Base-by-base conservation (phyloP, 2,113 vertebrate species). In the Erythrolamprus reginae region DNA sequence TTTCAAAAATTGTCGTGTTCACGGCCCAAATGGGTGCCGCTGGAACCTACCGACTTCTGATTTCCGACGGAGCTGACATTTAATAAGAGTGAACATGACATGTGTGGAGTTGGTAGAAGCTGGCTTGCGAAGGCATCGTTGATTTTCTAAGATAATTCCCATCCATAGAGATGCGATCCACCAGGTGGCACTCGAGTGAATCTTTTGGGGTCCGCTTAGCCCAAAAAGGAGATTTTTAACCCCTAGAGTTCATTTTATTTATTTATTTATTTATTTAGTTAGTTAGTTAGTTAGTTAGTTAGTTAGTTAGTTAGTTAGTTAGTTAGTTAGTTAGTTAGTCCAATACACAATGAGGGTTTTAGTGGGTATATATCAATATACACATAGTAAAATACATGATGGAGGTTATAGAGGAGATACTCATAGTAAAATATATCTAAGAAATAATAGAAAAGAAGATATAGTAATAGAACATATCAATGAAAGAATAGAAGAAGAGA, bases 141-240 rank as follows among this genome's bases (percentile, higher is more conserved):
- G 45, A 42, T 70, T 4, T 58, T 52, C 47, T n/a, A 50, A 77
- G 52, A 19, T 21, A 19, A 70, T 23, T 42, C n/a, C 33, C 8
- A n/a, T 52, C 28, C 2, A 15, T 19, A 15, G 28, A 61, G 17
- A 21, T 1, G 0, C 28, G 4, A 90, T 24, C 89, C 89, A 51
- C 58, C 13, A 90, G 89, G 42, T 90, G 89, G 89, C 89, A 82
- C 84, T 55, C 84, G 45, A 86, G 84, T 53, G 89, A 52, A 77
- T 47, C 15, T 10, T 47, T 86, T 47, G 0, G 13, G 33, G 8
- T 24, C 48, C 26, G 52, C 19, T 77, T 52, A 23, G n/a, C 9
- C 12, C 12, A 5, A 9, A 28, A 38, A 48, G 28, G 52, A 89
- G 77, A 50, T 58, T 17, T 17, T 33, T 48, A 4, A 38, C 0